Evolutionary conservation across 2,888 invertebrate genomes (phyloP).

Genomic region (Phyllotreta cruciferae): DNA sequence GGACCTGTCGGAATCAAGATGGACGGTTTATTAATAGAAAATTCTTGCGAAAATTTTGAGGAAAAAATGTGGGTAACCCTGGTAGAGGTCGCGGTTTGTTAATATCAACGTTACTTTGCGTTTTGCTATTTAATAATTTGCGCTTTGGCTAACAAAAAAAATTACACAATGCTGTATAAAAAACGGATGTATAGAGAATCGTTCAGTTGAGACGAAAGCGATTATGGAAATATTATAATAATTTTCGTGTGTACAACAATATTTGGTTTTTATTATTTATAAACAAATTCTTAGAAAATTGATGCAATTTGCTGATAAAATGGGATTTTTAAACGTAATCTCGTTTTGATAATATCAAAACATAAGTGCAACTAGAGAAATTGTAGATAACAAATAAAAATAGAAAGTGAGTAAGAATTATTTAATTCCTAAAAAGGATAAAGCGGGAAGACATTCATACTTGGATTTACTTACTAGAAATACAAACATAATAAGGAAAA

Average conservation of each 20-base stretch:
- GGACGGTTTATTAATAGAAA: slow-evolving; percentile 1
- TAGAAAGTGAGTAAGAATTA: too few species aligned
- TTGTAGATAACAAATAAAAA: too few species aligned
- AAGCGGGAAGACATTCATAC: too few species aligned
- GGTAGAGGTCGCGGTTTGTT: slow-evolving; percentile 10
- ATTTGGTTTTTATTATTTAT: too few species aligned
- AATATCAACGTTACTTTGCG: neutral
- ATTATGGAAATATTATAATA: neutral
- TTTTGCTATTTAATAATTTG: slow-evolving; percentile 9
- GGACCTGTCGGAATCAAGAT: neutral
- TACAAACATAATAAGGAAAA: too few species aligned
- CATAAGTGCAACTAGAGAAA: too few species aligned
- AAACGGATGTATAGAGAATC: slow-evolving; percentile 8
- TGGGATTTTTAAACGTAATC: too few species aligned
- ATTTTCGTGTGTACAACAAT: neutral
- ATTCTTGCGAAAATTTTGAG: slow-evolving; percentile 1
- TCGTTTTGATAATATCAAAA: too few species aligned
- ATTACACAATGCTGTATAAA: neutral
- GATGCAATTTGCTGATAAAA: too few species aligned
- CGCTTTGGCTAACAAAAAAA: slow-evolving; percentile 1
- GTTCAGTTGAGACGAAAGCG: neutral
- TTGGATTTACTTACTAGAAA: too few species aligned
- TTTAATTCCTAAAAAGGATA: too few species aligned
- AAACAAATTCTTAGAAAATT: too few species aligned
- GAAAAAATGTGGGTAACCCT: slow-evolving; percentile 14